phyloP scores from a whole-genome alignment of 2,797 vertebrate species.

The Champsocephalus esox region DNA sequence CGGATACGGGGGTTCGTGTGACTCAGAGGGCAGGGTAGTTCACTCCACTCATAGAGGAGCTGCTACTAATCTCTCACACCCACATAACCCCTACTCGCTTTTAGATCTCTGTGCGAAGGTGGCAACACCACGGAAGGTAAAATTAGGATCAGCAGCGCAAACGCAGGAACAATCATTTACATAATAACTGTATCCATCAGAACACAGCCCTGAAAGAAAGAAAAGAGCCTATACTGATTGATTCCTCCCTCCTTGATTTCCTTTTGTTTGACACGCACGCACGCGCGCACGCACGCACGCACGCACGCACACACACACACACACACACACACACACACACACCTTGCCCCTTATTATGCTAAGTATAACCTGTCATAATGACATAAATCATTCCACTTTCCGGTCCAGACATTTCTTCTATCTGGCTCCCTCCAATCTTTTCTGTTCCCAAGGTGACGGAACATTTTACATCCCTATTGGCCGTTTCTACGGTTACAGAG shows the following conservation, averaged over 20 bases:
- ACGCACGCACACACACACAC: slow-evolving; percentile 25
- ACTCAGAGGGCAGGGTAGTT: slow-evolving; percentile 71
- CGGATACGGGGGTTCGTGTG: slow-evolving; percentile 53
- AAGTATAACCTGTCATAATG: slow-evolving; percentile 52
- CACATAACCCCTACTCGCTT: slow-evolving; percentile 57
- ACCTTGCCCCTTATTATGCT: slow-evolving; percentile 43
- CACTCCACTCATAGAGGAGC: slow-evolving; percentile 57
- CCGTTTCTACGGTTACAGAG: slow-evolving; percentile 70
- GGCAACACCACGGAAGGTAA: slow-evolving; percentile 51
- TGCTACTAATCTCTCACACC: slow-evolving; percentile 67
- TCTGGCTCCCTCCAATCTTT: slow-evolving; percentile 29
- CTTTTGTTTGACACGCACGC: slow-evolving; percentile 56
- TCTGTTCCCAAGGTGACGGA: slow-evolving; percentile 71
- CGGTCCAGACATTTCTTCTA: slow-evolving; percentile 43
- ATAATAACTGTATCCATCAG: slow-evolving; percentile 70
- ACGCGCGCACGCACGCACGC: slow-evolving; percentile 20
- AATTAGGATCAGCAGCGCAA: slow-evolving; percentile 62
- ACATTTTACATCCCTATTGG: slow-evolving; percentile 51
- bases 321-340: slow-evolving; percentile 22
- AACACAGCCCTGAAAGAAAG: slow-evolving; percentile 41
- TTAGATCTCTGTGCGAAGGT: slow-evolving; percentile 54
- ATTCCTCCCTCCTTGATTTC: slow-evolving; percentile 62
- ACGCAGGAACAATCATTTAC: slow-evolving; percentile 63
- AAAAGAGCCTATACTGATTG: slow-evolving; percentile 48
- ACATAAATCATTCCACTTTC: slow-evolving; percentile 52